A percentile compares a stretch with the other conserved stretches of the same genome.
phyloP scores from a whole-genome alignment of 2,797 vertebrate species.

The Pipistrellus pygmaeus region DNA sequence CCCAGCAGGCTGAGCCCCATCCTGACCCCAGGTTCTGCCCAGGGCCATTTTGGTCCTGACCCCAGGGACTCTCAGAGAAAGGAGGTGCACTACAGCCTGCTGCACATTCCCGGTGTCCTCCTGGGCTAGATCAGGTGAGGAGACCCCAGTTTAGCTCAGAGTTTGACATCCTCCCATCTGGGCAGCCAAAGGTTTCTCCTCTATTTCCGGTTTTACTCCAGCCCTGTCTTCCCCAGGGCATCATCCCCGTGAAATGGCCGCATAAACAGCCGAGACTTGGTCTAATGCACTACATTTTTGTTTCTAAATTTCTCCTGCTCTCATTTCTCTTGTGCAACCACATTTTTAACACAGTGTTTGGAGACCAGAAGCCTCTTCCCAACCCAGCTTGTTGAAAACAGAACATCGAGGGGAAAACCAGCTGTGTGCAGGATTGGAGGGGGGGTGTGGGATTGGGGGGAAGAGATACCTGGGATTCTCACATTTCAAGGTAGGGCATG shows the following conservation, averaged over 20 bases:
- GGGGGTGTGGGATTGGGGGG: too few species aligned
- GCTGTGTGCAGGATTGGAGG: not conserved
- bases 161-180: not conserved
- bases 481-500: not conserved
- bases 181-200: not conserved
- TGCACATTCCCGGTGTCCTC: accelerated
- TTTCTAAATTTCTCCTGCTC: not conserved
- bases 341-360: not conserved
- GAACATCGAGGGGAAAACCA: not conserved
- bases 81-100: not conserved
- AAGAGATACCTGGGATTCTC: not conserved
- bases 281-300: not conserved
- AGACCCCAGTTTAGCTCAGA: not conserved
- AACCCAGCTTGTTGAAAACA: constrained; percentile 19
- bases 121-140: not conserved
- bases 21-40: not conserved
- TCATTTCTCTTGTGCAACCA: not conserved
- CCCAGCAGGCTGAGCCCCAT: not conserved
- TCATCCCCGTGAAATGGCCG: not conserved
- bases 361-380: constrained; percentile 11
- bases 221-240: too few species aligned
- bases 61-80: not conserved
- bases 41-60: not conserved
- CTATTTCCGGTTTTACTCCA: not conserved
- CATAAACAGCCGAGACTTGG: not conserved